These are phyloP conservation scores for Phrixothrix hirtus DNA, from an alignment of 2,888 invertebrate genomes.

Conservation along the genomic window DNA sequence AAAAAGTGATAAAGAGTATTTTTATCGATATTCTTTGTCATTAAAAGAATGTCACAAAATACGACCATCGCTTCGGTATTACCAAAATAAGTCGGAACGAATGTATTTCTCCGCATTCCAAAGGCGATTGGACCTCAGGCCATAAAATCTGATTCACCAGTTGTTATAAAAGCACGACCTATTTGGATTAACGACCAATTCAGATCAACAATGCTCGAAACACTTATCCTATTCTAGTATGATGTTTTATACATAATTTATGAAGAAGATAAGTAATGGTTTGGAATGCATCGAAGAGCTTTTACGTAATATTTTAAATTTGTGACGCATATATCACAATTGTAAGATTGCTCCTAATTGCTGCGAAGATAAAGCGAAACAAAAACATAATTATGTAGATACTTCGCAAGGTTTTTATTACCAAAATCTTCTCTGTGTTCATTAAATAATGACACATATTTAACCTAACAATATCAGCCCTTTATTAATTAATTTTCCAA, in stretches of 20 bases:
- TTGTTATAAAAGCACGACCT: constrained; percentile 14
- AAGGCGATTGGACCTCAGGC: constrained; percentile 10
- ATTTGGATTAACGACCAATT: constrained; percentile 20
- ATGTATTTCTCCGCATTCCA: constrained; percentile 10
- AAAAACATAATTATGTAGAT: too few relatives aligned
- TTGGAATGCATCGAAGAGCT: constrained; percentile 10
- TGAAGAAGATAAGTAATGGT: constrained; percentile 16
- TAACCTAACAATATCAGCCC: too few relatives aligned
- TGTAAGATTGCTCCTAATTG: constrained; percentile 6
- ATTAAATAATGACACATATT: too few relatives aligned
- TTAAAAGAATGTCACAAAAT: too few relatives aligned
- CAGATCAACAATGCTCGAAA: constrained; percentile 18
- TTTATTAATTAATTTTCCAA: constrained; percentile 5
- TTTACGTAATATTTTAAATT: constrained; percentile 9
- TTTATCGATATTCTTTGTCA: too few relatives aligned
- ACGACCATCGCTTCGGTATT: too few relatives aligned
- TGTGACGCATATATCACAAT: constrained; percentile 13
- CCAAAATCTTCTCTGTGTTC: too few relatives aligned
- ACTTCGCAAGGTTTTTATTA: too few relatives aligned
- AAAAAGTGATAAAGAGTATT: too few relatives aligned
- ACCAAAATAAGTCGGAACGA: constrained; percentile 5
- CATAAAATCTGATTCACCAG: constrained; percentile 11
- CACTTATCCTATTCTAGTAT: constrained; percentile 17
- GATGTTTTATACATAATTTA: constrained; percentile 20
- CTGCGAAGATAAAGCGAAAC: too few relatives aligned